Conservation (phyloP, 2,113 vertebrate species). For the Channa argus region DNA sequence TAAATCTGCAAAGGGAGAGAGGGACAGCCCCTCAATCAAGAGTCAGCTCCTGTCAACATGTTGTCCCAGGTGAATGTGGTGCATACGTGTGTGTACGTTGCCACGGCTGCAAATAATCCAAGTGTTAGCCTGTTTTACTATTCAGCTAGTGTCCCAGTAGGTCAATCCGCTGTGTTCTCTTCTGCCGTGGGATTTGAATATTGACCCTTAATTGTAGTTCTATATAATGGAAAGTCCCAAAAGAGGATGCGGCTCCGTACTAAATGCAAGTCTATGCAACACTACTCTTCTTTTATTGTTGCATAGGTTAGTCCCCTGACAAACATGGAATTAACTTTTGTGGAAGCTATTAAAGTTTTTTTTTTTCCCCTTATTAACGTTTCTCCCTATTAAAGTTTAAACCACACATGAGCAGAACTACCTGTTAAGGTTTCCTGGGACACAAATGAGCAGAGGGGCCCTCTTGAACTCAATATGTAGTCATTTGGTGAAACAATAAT, state of each 20-base stretch:
- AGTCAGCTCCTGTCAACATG: conserved; percentile 49
- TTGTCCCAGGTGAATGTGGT: conserved; percentile 27
- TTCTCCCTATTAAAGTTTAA: too few species aligned
- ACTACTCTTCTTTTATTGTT: background rate
- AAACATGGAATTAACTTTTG: background rate
- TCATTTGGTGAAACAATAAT: background rate
- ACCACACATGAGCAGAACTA: too few species aligned
- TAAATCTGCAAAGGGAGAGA: conserved; percentile 67
- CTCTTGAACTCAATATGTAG: too few species aligned
- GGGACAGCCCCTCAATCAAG: conserved; percentile 65
- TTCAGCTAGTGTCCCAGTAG: background rate
- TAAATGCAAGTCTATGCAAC: background rate
- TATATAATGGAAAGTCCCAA: conserved; percentile 34
- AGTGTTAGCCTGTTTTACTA: background rate
- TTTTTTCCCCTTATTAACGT: too few species aligned
- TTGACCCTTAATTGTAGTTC: conserved; percentile 36
- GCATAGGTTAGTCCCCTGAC: accelerated
- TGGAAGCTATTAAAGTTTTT: background rate
- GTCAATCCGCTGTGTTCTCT: conserved; percentile 11
- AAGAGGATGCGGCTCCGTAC: background rate
- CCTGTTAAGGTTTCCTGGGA: too few species aligned
- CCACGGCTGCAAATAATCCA: conserved; percentile 11
- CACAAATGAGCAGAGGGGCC: too few species aligned
- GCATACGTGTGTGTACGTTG: conserved; percentile 37
- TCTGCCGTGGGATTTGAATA: conserved; percentile 18